Evolutionary conservation across 2,113 vertebrate genomes (phyloP), one percentile per base, ranked within the genome.

Genomic region (Scophthalmus maximus): DNA sequence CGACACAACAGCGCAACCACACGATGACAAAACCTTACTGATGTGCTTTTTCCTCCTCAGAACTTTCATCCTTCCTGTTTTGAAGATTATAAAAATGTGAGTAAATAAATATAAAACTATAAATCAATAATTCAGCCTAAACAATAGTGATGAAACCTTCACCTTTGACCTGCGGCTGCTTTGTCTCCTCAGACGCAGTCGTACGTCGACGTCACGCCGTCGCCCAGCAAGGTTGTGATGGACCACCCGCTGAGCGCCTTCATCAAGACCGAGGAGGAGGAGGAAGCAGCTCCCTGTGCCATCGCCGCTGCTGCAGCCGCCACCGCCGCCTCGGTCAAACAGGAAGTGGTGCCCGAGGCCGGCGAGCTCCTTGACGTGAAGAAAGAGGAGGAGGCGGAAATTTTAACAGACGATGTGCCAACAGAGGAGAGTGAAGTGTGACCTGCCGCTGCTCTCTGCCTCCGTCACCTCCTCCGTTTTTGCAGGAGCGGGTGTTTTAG

Each of bases 1-100:
- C 55, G 1, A 29, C 11, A 47, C 20, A 12, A 38, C 32, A 27
- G 8, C n/a, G 22, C n/a, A 18, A 29, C 8, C 7, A 47, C 44
- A 40, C 23, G 25, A 6, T n/a, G 11, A 32, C 52, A 36, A n/a
- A 50, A 25, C 49, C 1, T 22, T 22, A 49, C 46, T n/a, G n/a
- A n/a, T n/a, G n/a, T n/a, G n/a, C n/a, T n/a, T n/a, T n/a, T n/a
- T 22, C 46, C 6, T 6, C 38, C 38, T 40, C 32, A 34, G 32
- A 20, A 1, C 8, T 99, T 98, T 89, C 98, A 99, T 91, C 98
- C 98, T 3, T 94, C 97, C 56, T 99, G 98, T 87, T 99, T 96
- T 0, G 97, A 99, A 87, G 98, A 99, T 91, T 98, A 99, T 90
- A 96, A 97, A 92, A 98, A 98, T 0, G 98, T 98, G 90, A 98